Evolutionary conservation across 2,113 vertebrate species (phyloP).

Genomic region (Aptenodytes patagonicus): DNA sequence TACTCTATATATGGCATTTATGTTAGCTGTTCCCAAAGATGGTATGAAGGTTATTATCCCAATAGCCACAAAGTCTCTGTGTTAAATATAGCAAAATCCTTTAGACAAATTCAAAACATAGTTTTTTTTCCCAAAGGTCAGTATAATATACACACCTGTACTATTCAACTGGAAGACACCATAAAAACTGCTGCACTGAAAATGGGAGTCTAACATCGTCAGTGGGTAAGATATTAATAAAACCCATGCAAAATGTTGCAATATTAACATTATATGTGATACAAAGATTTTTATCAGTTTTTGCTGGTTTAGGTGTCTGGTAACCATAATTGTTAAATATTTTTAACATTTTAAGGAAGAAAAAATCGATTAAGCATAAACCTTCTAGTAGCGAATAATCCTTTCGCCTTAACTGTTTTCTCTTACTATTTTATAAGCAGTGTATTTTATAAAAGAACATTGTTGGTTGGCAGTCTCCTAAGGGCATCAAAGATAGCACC

Average conservation of each 20-base stretch:
- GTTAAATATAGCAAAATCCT: neutral
- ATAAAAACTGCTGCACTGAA: neutral
- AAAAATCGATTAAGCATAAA: neutral
- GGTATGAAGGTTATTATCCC: neutral
- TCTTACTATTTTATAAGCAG: neutral
- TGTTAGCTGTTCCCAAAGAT: neutral
- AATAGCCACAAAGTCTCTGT: neutral
- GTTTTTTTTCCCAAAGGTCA: neutral
- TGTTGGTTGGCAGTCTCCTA: neutral
- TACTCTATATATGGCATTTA: neutral
- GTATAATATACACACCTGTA: neutral
- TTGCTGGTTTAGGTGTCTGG: neutral
- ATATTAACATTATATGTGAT: neutral
- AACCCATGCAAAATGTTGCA: neutral
- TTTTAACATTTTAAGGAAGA: neutral
- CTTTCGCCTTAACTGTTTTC: neutral
- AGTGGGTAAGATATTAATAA: neutral
- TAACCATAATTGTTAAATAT: neutral
- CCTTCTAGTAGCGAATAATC: neutral
- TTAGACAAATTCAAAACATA: neutral
- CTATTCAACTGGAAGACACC: neutral
- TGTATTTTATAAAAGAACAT: neutral
- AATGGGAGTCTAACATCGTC: neutral
- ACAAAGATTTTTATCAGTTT: neutral
- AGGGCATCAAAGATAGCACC: neutral